Conservation (phyloP, 1,140 invertebrate genomes). For the Camponotus vicinus region DNA sequence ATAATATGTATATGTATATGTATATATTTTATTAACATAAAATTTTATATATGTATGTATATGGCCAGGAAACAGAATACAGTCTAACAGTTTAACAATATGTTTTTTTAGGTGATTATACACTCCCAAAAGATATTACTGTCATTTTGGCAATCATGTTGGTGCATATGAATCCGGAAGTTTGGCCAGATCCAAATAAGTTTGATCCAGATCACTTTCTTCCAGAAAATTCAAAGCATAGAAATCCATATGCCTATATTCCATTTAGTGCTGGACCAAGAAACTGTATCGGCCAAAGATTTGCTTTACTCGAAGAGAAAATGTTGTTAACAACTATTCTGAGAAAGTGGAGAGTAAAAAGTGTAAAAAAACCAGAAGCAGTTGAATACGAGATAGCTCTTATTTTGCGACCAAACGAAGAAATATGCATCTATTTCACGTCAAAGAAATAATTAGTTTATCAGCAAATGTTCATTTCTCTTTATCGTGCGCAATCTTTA, state of each 20-base stretch:
- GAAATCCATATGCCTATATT: constrained; percentile 88
- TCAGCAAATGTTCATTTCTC: neutral
- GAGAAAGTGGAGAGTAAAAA: constrained; percentile 86
- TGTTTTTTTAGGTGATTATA: constrained; percentile 64
- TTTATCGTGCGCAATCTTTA: too few relatives aligned
- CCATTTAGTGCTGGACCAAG: constrained; percentile 81
- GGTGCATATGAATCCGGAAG: constrained; percentile 85
- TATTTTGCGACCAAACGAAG: constrained; percentile 77
- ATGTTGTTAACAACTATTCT: constrained; percentile 86
- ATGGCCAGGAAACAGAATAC: too few relatives aligned
- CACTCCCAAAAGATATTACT: constrained; percentile 82
- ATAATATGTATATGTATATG: too few relatives aligned
- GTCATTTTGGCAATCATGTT: constrained; percentile 85
- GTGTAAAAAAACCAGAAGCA: constrained; percentile 77
- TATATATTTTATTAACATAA: neutral
- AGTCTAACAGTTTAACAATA: neutral
- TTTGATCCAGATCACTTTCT: constrained; percentile 88
- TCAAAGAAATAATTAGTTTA: constrained; percentile 57
- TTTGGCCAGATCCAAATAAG: constrained; percentile 90
- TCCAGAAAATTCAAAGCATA: constrained; percentile 85
- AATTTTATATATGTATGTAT: too few relatives aligned
- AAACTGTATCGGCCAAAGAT: constrained; percentile 77
- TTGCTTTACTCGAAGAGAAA: constrained; percentile 87
- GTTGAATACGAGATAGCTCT: constrained; percentile 73
- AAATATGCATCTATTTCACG: constrained; percentile 64